A percentile compares a stretch with the other conserved stretches of the same genome.
Evolutionary conservation across 2,888 invertebrate genomes (phyloP).

Genomic region (Lasioglossum pauxillum): DNA sequence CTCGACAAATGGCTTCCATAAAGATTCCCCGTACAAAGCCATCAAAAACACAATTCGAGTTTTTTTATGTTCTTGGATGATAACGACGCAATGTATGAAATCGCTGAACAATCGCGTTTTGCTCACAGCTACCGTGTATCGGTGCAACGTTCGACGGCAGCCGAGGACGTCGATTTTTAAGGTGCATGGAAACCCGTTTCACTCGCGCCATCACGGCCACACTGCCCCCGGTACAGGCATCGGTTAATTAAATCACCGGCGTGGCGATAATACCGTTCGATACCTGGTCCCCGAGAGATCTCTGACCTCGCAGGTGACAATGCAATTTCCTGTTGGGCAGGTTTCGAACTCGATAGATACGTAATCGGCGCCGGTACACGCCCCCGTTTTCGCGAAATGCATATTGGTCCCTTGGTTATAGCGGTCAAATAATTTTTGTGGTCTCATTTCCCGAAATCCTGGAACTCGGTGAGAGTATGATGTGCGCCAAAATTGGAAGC

Average conservation of each 20-base stretch:
- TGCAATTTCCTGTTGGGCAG: slow-evolving; percentile 55
- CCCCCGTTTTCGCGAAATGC: background rate
- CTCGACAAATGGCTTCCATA: background rate
- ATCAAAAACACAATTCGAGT: background rate
- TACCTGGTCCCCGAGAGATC: slow-evolving; percentile 17
- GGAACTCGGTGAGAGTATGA: too few relatives aligned
- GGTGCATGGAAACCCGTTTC: slow-evolving; percentile 17
- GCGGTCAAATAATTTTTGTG: background rate
- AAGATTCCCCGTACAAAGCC: background rate
- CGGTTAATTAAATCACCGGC: slow-evolving; percentile 57
- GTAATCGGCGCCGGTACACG: slow-evolving; percentile 2
- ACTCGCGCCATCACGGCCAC: background rate
- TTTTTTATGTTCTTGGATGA: background rate
- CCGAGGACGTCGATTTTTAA: slow-evolving; percentile 8
- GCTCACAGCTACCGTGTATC: background rate
- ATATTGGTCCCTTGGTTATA: background rate
- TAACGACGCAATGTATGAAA: too few relatives aligned
- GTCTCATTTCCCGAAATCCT: too few relatives aligned
- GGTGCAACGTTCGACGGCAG: background rate
- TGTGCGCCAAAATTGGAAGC: too few relatives aligned
- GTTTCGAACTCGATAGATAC: slow-evolving; percentile 18
- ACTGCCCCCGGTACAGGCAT: background rate
- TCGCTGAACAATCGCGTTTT: background rate
- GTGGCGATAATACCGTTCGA: slow-evolving; percentile 17
- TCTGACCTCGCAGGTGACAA: slow-evolving; percentile 44